phyloP scores from a whole-genome alignment of 2,888 invertebrate genomes.

The Epirrita christyi region DNA sequence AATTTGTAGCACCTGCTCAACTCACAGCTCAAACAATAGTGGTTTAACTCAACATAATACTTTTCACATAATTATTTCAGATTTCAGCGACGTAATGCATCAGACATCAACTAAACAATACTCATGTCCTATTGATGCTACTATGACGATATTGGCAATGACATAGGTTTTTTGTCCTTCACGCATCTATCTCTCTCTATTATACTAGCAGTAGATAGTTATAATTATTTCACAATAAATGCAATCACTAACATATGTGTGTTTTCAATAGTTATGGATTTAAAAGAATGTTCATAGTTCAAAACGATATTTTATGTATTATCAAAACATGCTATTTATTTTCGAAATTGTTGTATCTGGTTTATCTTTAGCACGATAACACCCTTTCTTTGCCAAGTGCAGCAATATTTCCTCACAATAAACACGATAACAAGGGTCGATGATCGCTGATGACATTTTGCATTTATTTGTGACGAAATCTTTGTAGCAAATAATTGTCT shows the following conservation, averaged over 20 bases:
- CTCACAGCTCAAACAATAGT: too few relatives aligned
- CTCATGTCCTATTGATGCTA: not conserved
- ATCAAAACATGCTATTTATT: constrained; percentile 27
- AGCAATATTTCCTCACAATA: constrained; percentile 51
- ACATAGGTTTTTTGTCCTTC: constrained; percentile 18
- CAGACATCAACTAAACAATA: constrained; percentile 2
- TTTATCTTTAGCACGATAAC: constrained; percentile 38
- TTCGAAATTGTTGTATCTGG: constrained; percentile 25
- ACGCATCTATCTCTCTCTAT: not conserved
- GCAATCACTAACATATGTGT: not conserved
- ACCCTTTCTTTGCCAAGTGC: constrained; percentile 62
- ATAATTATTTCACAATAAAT: constrained; percentile 3
- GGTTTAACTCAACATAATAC: not conserved
- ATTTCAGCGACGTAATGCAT: not conserved
- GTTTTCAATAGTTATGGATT: too few relatives aligned
- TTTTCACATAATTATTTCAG: constrained; percentile 14
- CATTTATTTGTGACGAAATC: constrained; percentile 8
- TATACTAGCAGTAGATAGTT: not conserved
- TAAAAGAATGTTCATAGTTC: too few relatives aligned
- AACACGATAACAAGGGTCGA: constrained; percentile 56
- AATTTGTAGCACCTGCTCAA: not conserved
- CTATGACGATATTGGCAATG: constrained; percentile 18
- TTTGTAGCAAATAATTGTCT: not conserved
- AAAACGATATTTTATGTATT: too few relatives aligned
- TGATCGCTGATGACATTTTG: constrained; percentile 44